A percentile compares a stretch with the other conserved stretches of the same genome.
phyloP scores from a whole-genome alignment of 2,888 invertebrate genomes.

The Lithophane semibrunnea region DNA sequence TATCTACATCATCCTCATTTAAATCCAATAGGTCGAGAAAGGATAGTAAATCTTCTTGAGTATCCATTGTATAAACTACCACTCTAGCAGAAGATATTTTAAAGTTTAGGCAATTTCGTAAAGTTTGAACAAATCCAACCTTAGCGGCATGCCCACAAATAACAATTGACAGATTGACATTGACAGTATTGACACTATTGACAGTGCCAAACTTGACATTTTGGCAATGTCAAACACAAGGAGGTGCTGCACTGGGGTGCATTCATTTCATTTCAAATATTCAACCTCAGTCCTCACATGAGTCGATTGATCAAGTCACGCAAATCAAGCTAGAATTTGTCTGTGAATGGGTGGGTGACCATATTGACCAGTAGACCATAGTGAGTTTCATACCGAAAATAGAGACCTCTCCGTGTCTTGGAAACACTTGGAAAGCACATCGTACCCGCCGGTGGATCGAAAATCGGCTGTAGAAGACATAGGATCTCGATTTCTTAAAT shows the following conservation, averaged over 20 bases:
- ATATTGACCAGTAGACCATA: not conserved
- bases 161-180: not conserved
- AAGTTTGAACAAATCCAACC: not conserved
- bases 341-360: not conserved
- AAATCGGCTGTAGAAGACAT: no score
- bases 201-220: not conserved
- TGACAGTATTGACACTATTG: no score
- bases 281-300: no score
- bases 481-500: no score
- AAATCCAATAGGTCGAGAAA: constrained; percentile 85
- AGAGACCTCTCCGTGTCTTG: not conserved
- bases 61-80: constrained; percentile 56
- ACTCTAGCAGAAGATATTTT: not conserved
- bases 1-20: constrained; percentile 84
- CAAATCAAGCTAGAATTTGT: no score
- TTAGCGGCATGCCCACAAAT: not conserved
- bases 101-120: constrained; percentile 15
- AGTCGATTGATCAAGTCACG: not conserved
- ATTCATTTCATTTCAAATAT: not conserved
- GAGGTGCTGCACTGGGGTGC: not conserved
- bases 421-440: not conserved
- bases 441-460: no score
- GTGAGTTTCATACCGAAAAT: not conserved
- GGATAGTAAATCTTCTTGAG: constrained; percentile 74
- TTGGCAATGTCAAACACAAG: not conserved